Evolutionary conservation across 1,140 invertebrate genomes (phyloP), one percentile per base, ranked within the genome.

Genomic region (Caligus rogercresseyi): DNA sequence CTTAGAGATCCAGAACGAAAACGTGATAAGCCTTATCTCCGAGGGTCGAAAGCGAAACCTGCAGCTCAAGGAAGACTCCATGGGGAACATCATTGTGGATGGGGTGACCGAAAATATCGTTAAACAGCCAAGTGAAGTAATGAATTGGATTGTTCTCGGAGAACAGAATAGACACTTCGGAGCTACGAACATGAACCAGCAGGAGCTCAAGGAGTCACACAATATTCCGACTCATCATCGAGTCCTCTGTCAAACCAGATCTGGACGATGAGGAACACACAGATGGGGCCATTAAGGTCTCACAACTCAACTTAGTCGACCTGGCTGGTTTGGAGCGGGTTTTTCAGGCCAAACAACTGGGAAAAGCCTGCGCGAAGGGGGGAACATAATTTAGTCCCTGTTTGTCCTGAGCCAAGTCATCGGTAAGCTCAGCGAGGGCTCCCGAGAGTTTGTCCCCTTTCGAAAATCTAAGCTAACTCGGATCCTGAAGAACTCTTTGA

Each of bases 261-360:
- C 3, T 18, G 14, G 67, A 56, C 4, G 57, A 67, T 65, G 65
- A 67, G 64, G 73, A 72, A 63, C 68, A 77, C 60, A 76, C 76
- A 19, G 78, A 77, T 43, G 77, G 77, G 26, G 78, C 77, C 1
- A 77, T 82, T 11, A 73, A 80, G 64, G 79, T 84, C n/a, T 83
- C 84, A 0, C 79, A 83, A 52, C 70, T 87, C 23, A 89, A 89
- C 72, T 73, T 91, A 11, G 87, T 92, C 0, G 87, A 92, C 73
- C 72, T 92, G 53, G 88, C 88, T 52, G 89, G 89, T 1, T 89
- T 85, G 1, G 88, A 92, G 72, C 75, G 85, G 61, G 78, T 80
- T 0, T 76, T 77, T 25, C 82, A 86, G 69, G 83, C 81, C 0
- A 81, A 81, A 79, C 82, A 7, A 79, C 75, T 0, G 81, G 81